These are phyloP conservation scores for Bergia sp. DNA, from an alignment of 92 coral and sea anemone genomes.

Conservation along the genomic window DNA sequence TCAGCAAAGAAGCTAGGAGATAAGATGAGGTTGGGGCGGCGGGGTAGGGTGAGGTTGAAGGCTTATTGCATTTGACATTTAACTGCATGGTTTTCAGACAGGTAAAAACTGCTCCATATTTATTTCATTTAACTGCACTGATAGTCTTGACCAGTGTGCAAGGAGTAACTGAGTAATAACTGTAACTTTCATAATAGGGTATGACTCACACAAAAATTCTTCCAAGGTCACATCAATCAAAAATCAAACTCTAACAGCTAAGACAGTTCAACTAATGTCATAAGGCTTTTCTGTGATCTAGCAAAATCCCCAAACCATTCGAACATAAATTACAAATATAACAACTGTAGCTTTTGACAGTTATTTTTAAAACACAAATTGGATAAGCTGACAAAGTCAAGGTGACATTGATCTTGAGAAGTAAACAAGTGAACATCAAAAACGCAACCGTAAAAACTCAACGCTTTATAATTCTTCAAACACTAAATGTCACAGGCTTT, in stretches of 20 bases:
- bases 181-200: constrained; percentile 24
- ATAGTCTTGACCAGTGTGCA: constrained; percentile 12
- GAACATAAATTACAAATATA: constrained; percentile 24
- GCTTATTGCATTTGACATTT: background rate
- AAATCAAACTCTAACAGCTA: constrained; percentile 29
- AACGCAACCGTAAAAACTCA: constrained; percentile 6
- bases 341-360: constrained; percentile 19
- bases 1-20: constrained; percentile 6
- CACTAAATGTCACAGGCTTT: constrained; percentile 26
- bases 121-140: constrained; percentile 9
- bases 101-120: constrained; percentile 29
- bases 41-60: constrained; percentile 26
- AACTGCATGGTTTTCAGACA: constrained; percentile 27
- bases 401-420: constrained; percentile 30
- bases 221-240: constrained; percentile 35
- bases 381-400: constrained; percentile 17
- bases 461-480: constrained; percentile 7
- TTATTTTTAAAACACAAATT: constrained; percentile 16
- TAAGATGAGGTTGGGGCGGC: background rate
- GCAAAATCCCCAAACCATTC: constrained; percentile 8
- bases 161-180: constrained; percentile 31
- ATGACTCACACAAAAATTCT: constrained; percentile 13
- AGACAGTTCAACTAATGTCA: constrained; percentile 29
- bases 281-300: constrained; percentile 29
- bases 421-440: constrained; percentile 23